These are phyloP conservation scores for human (Homo sapiens) DNA, from an alignment of 2,113 vertebrate species.

Conservation along the genomic window GRCh38 chr16:80452001-80452500, in stretches of 20 bases:
- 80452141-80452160: background rate
- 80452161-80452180: background rate
- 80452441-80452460: background rate
- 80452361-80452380: background rate
- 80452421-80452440: background rate
- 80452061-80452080: background rate
- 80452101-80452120: background rate
- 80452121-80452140: background rate
- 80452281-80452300: background rate
- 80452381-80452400: background rate
- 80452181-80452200: background rate
- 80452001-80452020: background rate
- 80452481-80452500: background rate
- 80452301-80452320: background rate
- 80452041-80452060: background rate
- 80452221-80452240: background rate
- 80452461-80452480: background rate
- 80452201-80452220: background rate
- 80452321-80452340: background rate
- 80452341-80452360: background rate
- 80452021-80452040: background rate
- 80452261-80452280: background rate
- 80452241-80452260: background rate
- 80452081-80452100: background rate
- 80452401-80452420: background rate